These are phyloP conservation scores for Paracentrotus lividus DNA, from an alignment of 53 echinoderm and acorn worm species.

Conservation along the genomic window DNA sequence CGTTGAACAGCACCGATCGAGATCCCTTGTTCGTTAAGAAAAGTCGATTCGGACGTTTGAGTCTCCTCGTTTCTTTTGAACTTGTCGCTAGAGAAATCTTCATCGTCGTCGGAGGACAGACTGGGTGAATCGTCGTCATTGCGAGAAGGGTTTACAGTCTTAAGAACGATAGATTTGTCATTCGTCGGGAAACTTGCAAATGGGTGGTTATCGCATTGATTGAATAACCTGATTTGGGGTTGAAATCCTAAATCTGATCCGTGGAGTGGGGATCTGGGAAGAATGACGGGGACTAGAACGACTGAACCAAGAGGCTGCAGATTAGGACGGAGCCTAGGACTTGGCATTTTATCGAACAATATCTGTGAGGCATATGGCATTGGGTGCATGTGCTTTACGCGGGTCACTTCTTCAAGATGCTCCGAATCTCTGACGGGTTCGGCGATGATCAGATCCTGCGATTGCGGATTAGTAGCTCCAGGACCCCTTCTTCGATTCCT, in stretches of 20 bases:
- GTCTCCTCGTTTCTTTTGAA: neutral
- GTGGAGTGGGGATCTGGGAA: neutral
- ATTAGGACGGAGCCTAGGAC: neutral
- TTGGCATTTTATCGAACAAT: neutral
- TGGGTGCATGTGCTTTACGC: neutral
- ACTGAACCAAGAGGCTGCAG: neutral
- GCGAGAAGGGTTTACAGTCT: neutral
- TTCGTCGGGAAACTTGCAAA: neutral
- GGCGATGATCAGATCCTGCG: neutral
- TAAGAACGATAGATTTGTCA: neutral
- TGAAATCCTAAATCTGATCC: neutral
- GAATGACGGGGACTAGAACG: neutral
- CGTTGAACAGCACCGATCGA: no score
- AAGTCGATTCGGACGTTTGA: neutral
- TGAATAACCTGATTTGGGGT: neutral
- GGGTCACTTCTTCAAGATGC: no score
- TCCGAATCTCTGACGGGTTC: neutral
- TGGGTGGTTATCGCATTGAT: neutral
- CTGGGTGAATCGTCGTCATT: neutral
- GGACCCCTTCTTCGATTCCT: neutral
- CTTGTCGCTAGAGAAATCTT: neutral
- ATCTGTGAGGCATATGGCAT: no score
- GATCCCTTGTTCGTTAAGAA: no score
- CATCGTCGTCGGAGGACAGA: neutral
- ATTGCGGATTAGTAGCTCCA: neutral